Base-by-base conservation (phyloP, 2,888 invertebrate genomes). In the Drosophila lacicola region DNA sequence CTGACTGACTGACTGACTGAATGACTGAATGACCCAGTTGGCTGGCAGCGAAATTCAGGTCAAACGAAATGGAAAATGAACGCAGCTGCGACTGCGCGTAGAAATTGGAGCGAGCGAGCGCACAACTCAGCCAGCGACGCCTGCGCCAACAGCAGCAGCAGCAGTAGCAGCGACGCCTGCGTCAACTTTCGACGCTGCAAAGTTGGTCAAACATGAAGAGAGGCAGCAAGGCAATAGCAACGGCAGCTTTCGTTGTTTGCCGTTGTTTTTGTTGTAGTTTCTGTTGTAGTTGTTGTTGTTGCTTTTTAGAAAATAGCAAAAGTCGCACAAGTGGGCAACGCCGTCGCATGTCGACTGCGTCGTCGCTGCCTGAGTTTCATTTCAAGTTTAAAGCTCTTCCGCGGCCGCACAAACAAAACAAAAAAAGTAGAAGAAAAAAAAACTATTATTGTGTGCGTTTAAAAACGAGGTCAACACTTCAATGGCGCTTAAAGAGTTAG, bases 41-140 rank as follows among this genome's bases (percentile, higher is more conserved):
- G 39, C 63, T 67, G 57, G 65, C 70, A 85, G 84, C 89, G 83
- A 90, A 90, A 91, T 90, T 79, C 88, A 85, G 91, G 91, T 89
- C 91, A 91, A 91, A 91, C 81, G 91, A 91, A 91, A 91, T 90
- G 90, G 90, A 91, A 91, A 91, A 91, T 90, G 83, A 83, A 78
- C 62, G 74, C 64, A 49, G 73, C 61, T 56, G 73, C 80, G 74
- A 57, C 85, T 82, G 89, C 85, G 85, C 88, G 88, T 88, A 87
- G 87, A 90, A 90, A 87, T 89, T 90, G 78, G 87, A 90, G 87
- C 89, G 83, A 71, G 67, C 56, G 42, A 45, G 41, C 34, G 44
- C 34, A 29, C 57, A 49, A 49, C 49, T 21, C n/a, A 50, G 21
- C 37, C 53, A 65, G 63, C 50, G 29, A 39, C 60, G 42, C 34